Conservation (phyloP, 2,888 invertebrate genomes). For the Aphrophora alni region DNA sequence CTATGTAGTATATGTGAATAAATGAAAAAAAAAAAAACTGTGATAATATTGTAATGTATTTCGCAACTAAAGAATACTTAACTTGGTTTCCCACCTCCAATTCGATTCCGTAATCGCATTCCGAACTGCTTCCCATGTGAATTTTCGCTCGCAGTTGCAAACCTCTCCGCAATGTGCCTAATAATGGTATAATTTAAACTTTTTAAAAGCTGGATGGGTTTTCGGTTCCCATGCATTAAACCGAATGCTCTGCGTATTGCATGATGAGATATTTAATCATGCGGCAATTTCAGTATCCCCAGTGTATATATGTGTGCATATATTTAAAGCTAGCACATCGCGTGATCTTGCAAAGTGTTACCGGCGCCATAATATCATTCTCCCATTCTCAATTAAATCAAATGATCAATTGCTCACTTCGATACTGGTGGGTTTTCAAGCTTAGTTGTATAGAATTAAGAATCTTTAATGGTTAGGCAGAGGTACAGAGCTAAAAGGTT, state of each 20-base stretch:
- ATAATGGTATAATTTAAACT: constrained; percentile 34
- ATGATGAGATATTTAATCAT: background rate
- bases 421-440: background rate
- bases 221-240: constrained; percentile 31
- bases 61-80: background rate
- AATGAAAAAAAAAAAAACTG: background rate
- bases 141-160: background rate
- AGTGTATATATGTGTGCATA: background rate
- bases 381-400: constrained; percentile 34
- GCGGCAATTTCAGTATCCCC: background rate
- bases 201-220: constrained; percentile 21
- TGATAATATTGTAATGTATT: background rate
- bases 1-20: background rate
- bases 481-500: background rate
- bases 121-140: constrained; percentile 31
- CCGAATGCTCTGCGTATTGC: constrained; percentile 2
- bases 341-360: constrained; percentile 19
- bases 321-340: background rate
- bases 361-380: background rate
- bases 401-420: constrained; percentile 37
- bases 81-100: background rate
- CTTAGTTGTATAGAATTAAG: background rate
- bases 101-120: constrained; percentile 1
- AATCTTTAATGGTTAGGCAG: background rate
- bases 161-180: background rate